Base-by-base conservation (phyloP, 2,113 vertebrate species). In the Empidonax traillii region DNA sequence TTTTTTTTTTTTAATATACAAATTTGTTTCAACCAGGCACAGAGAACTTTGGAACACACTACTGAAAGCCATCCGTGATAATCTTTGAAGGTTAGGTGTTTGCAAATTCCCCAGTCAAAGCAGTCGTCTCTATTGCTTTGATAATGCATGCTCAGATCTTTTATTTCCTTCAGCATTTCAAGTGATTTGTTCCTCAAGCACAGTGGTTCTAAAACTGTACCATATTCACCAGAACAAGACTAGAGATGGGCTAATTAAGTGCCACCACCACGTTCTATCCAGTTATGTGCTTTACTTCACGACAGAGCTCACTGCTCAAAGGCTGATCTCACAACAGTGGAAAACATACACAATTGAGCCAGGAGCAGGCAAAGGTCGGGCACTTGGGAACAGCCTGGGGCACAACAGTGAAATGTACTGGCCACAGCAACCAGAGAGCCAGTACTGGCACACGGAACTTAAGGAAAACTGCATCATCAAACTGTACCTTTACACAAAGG, bases 1-100 rank as follows among this genome's bases (percentile, higher is more conserved):
- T 41, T 63, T 46, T 53, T 39, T 76, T 63, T 46, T 53, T 39
- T 76, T 24, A 27, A 62, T 91, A 46, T 41, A 91, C 74, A 80
- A 77, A 89, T 90, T 62, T 89, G 62, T 80, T 97, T 81, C 81
- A 96, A 91, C 81, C 73, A 97, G 92, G 89, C 89, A 97, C 94
- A 96, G 62, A 93, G 49, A 95, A 97, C 67, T 96, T 97, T 68
- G 93, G 79, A 97, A 93, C 88, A 97, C 79, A 96, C 74, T 85
- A 96, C 16, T 43, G 14, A 91, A 96, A 96, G 68, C 51, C 83
- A 95, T 37, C 94, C 85, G 77, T 24, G 67, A 90, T 56, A 30
- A 78, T 52, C 74, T 63, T 88, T 91, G 58, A 69, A 95, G 84
- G 87, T 66, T 62, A 87, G 69, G 91, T 44, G 72, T 75, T 90